Conservation (phyloP, 2,113 vertebrate species). For the Atlantisia rogersi region DNA sequence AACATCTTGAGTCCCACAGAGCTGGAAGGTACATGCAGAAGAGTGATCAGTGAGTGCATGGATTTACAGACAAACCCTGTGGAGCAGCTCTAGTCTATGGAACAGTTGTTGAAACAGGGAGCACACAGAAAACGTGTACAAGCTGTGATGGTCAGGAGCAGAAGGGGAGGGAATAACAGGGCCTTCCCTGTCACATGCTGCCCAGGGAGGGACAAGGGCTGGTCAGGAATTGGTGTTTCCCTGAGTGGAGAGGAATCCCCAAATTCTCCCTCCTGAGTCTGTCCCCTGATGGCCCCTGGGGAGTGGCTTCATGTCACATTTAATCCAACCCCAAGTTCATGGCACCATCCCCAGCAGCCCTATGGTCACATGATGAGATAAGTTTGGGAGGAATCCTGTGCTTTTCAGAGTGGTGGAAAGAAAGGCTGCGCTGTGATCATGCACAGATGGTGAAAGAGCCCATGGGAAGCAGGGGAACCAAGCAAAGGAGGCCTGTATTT, state of each 20-base stretch:
- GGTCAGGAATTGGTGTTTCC: not conserved
- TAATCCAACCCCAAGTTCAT: not conserved
- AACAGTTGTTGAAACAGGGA: not conserved
- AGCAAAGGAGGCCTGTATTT: not conserved
- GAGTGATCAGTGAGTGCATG: not conserved
- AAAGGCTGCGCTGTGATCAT: not conserved
- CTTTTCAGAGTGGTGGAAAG: not conserved
- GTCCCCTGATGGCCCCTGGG: not conserved
- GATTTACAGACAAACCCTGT: not conserved
- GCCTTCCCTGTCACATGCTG: not conserved
- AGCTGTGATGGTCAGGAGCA: not conserved
- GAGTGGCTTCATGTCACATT: not conserved
- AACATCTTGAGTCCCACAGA: not conserved
- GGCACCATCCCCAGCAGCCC: not conserved
- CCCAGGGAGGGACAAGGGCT: not conserved
- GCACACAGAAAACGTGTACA: not conserved
- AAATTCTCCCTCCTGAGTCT: not conserved
- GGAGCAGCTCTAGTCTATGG: not conserved
- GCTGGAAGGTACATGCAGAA: not conserved
- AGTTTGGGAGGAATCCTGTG: not conserved
- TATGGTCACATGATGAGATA: not conserved
- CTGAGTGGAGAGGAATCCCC: not conserved
- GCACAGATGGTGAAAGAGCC: constrained; percentile 14
- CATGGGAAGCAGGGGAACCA: not conserved
- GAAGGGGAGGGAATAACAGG: not conserved